phyloP scores from a whole-genome alignment of 2,113 vertebrate species.

The Lipotes vexillifer region DNA sequence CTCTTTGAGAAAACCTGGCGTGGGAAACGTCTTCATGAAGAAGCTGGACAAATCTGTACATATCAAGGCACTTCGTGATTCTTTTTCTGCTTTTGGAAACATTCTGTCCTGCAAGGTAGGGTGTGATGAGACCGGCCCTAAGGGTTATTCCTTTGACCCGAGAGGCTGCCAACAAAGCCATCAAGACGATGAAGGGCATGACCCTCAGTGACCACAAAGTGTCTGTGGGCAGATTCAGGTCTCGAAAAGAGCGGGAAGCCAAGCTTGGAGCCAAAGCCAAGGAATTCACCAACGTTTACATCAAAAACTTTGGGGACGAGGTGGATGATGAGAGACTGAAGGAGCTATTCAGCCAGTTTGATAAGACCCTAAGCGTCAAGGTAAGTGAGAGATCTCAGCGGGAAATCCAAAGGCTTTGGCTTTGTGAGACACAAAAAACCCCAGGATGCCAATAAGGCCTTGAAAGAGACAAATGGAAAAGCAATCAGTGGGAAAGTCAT shows the following conservation, averaged over 20 bases:
- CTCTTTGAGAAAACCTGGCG: conserved; percentile 94
- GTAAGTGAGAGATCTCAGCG: conserved; percentile 92
- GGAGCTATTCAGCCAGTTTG: conserved; percentile 93
- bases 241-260: conserved; percentile 92
- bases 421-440: conserved; percentile 91
- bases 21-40: conserved; percentile 98
- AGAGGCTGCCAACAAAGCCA: conserved; percentile 94
- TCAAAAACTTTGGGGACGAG: conserved; percentile 97
- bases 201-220: conserved; percentile 98
- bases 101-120: conserved; percentile 98
- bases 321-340: conserved; percentile 92
- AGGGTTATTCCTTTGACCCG: conserved; percentile 97
- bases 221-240: conserved; percentile 96
- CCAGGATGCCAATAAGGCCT: conserved; percentile 95
- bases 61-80: conserved; percentile 97
- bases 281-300: conserved; percentile 97
- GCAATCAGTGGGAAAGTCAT: conserved; percentile 92
- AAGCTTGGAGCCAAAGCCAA: conserved; percentile 96
- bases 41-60: conserved; percentile 97
- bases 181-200: conserved; percentile 99
- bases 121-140: conserved; percentile 96
- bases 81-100: conserved; percentile 97
- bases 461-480: conserved; percentile 96
- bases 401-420: conserved; percentile 94
- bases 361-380: conserved; percentile 95